Evolutionary conservation across 2,888 invertebrate species (phyloP), one percentile per base, ranked within the genome.

Genomic region (Lasioglossum calceatum): DNA sequence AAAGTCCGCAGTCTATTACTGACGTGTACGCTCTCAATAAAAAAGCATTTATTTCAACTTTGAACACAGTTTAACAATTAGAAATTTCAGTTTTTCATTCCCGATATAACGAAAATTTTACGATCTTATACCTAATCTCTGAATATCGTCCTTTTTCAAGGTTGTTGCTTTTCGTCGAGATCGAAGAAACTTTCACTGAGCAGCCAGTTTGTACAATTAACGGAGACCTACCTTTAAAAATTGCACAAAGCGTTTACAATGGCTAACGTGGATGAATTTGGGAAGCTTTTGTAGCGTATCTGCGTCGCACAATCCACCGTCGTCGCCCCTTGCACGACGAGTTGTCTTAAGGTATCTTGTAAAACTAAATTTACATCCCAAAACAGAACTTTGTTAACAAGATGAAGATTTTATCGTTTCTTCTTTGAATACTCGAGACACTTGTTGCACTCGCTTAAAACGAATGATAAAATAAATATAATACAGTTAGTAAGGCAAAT

Each of bases 261-360:
- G 77, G 77, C 74, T 75, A 47, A 81, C 72, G 76, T 16, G 19
- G 58, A 72, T 14, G 39, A 75, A 58, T 74, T 54, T 71, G 42
- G 47, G 79, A 82, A 83, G 82, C 80, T 88, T 85, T 50, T 70
- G 76, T 85, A 85, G 77, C 85, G 80, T 84, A 89, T 88, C 86
- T 85, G 92, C 91, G 91, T 89, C 90, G 88, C 82, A 91, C 90
- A 89, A 90, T 90, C 90, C 79, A 75, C 76, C 86, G 80, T 84
- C 85, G 81, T 84, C 85, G 81, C 54, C 70, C 2, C 58, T 47
- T 84, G 70, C 58, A 80, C 74, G 91, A 79, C 79, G 77, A 85
- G 32, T 54, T 76, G 73, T 71, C 42, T 42, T 74, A 77, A 78
- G 39, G 54, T 82, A 70, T 71, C 61, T 27, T 54, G 64, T 90